phyloP scores from a whole-genome alignment of 2,113 vertebrate species.

The Takifugu bimaculatus region DNA sequence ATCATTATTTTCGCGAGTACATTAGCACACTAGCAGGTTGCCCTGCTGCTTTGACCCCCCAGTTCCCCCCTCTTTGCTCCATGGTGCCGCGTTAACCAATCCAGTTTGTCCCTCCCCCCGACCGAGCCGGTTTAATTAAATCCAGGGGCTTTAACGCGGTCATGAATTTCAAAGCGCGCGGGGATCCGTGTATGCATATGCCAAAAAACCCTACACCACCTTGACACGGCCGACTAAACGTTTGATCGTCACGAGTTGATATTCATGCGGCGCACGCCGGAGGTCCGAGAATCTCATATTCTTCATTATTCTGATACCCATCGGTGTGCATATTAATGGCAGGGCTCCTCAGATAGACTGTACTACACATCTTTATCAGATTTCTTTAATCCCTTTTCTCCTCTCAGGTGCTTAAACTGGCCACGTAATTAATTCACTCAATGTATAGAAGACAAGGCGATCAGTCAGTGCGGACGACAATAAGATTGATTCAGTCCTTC shows the following conservation, averaged over 20 bases:
- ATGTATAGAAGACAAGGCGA: conserved; percentile 44
- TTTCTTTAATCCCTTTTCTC: conserved; percentile 45
- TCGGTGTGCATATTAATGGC: conserved; percentile 60
- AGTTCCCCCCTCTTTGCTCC: conserved; percentile 52
- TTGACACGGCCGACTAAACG: conserved; percentile 42
- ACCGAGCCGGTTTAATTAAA: conserved; percentile 72
- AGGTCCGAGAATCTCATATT: conserved; percentile 50
- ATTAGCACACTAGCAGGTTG: conserved; percentile 13
- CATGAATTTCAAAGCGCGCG: conserved; percentile 66
- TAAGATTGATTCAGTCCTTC: conserved; percentile 54
- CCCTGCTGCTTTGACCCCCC: conserved; percentile 47
- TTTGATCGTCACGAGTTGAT: conserved; percentile 65
- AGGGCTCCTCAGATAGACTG: conserved; percentile 62
- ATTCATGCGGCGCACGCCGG: conserved; percentile 54
- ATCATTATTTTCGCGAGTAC: conserved; percentile 13
- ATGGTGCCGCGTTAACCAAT: conserved; percentile 53
- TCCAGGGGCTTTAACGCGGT: conserved; percentile 58
- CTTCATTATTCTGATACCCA: conserved; percentile 53
- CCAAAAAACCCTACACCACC: conserved; percentile 47
- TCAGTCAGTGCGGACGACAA: conserved; percentile 51
- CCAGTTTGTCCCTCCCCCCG: conserved; percentile 40
- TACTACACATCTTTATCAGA: conserved; percentile 55
- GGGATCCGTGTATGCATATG: conserved; percentile 38
- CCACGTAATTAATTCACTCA: conserved; percentile 62
- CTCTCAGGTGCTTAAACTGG: conserved; percentile 51